Base-by-base conservation (phyloP, 2,888 invertebrate species). In the Periphyllus acericola region DNA sequence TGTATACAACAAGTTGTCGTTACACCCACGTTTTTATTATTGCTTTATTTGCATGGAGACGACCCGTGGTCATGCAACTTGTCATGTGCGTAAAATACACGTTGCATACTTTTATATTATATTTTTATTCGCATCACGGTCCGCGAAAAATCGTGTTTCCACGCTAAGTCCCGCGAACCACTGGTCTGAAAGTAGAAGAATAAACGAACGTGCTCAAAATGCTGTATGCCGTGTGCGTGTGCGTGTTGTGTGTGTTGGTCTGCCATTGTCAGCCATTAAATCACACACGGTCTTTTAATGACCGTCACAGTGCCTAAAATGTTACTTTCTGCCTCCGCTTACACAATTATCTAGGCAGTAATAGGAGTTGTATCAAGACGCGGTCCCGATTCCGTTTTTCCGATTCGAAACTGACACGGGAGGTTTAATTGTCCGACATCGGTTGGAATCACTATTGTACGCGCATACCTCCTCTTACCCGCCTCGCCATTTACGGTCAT, bases 261-360 rank as follows among this genome's bases (percentile, higher is more conserved):
- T 83, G 83, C n/a, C 5, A 74, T 36, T 74, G 83, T 83, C 83
- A 74, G 55, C 83, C 36, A n/a, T 40, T 83, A 83, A 83, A 83
- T 83, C 83, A 83, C 55, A 21, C 32, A 25, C 72, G 72, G 3
- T 46, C 71, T 71, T 83, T 83, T 71, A 66, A 80, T 29, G 46
- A 71, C 82, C 52, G 25, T 46, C 14, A 14, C 46, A 46, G 14
- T 46, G 14, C 46, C 46, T 46, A 40, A 66, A 40, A 80, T 19
- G 1, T 80, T 80, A 66, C 40, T 9, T 46, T 46, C 14, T 8
- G 60, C 60, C 1, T 25, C 25, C 21, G 25, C 19, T 21, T n/a
- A 46, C 14, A 46, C 46, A 46, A 46, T 46, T 14, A 11, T 14
- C 46, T 46, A 46, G 46, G 14, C 46, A 36, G 36, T 36, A 36